Percentiles rank a stretch among this genome's conserved stretches.
Conservation (phyloP, 2,797 vertebrate genomes). For the Perodicticus potto region DNA sequence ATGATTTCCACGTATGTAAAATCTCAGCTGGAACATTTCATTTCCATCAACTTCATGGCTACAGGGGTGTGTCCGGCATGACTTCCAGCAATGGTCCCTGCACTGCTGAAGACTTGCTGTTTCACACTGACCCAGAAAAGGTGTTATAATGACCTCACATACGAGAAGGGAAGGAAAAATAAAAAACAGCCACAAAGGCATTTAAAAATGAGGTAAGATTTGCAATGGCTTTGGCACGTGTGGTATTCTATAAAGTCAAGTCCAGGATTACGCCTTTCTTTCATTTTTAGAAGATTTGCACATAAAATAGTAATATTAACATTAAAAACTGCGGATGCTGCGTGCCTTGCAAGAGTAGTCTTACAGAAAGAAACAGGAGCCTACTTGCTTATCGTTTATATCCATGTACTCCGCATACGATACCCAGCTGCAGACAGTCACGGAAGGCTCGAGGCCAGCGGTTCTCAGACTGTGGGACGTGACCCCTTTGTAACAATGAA, state of each 20-base stretch:
- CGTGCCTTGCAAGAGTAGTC: not conserved
- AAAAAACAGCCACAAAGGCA: constrained; percentile 71
- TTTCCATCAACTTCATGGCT: constrained; percentile 63
- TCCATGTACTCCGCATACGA: not conserved
- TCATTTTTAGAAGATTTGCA: constrained; percentile 55
- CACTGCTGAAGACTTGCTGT: constrained; percentile 55
- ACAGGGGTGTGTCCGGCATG: constrained; percentile 58
- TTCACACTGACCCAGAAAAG: constrained; percentile 76
- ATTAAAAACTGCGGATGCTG: not conserved
- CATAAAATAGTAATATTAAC: constrained; percentile 3
- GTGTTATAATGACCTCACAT: constrained; percentile 72
- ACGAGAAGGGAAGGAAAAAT: constrained; percentile 76
- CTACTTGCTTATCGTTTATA: not conserved
- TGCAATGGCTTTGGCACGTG: constrained; percentile 59
- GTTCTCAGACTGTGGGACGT: too few relatives aligned
- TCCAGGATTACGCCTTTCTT: constrained; percentile 21
- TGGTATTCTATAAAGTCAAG: constrained; percentile 54
- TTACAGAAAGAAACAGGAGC: not conserved
- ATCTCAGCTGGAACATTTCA: constrained; percentile 45
- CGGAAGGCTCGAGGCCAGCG: not conserved
- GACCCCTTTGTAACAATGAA: too few relatives aligned
- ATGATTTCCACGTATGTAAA: constrained; percentile 52
- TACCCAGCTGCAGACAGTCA: not conserved
- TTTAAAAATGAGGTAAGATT: constrained; percentile 74
- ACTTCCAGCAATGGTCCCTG: constrained; percentile 22